Base-by-base conservation (phyloP, 53 echinoderm and acorn worm species). In the Apostichopus leukothele region DNA sequence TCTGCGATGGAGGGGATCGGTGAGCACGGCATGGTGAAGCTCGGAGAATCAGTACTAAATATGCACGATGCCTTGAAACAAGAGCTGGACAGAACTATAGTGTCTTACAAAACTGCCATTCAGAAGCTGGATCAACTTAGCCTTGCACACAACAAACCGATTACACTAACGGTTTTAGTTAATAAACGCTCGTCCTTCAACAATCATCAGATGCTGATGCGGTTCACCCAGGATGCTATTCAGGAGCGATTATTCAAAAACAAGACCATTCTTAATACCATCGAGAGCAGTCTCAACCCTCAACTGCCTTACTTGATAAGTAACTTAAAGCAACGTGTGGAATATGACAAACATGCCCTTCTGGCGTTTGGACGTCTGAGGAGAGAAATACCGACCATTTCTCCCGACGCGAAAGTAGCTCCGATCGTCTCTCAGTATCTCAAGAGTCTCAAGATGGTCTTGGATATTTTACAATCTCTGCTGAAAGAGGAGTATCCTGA, bases 271-370 rank as follows among this genome's bases (percentile, higher is more conserved):
- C 73, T 96, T 84, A 96, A 96, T 67, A 92, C 93, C 53, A 92
- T 96, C 22, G 96, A 96, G 73, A 76, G 88, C 26, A 93, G 90
- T 79, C 91, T 92, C 52, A 95, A 93, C 80, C 84, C 90, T 18
- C 91, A 95, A 71, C 94, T 96, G 9, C 96, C 94, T 3, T 79
- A 50, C 22, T 84, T 96, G 83, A 87, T 95, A 52, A 73, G 86
- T 52, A 95, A 76, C 50, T 90, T 96, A 22, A 93, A 96, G 89
- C 90, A 96, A 19, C 86, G 96, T 50, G 95, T 96, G 21, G 96
- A 96, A 79, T 86, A 91, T 76, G 96, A 96, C 88, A 96, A 96
- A 83, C 92, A 92, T 83, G 96, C 96, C 5, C 93, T 96, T 9
- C 79, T 96, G 67, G 91, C 96, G 16, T 95, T 96, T 67, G 93